These are phyloP conservation scores for Vulpes lagopus DNA, from an alignment of 2,113 vertebrate species.

Conservation along the genomic window DNA sequence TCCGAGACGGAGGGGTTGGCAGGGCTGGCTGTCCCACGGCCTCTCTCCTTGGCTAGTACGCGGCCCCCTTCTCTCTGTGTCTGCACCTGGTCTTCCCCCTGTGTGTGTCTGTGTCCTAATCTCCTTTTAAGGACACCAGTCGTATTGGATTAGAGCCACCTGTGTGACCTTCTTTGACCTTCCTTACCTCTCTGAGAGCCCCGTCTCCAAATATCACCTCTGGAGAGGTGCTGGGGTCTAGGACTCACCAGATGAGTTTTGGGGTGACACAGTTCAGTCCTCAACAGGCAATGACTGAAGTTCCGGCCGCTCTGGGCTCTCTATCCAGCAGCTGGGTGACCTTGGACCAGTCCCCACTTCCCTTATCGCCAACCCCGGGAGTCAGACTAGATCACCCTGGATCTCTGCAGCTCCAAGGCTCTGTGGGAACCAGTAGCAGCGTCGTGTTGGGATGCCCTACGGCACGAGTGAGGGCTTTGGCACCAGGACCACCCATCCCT, in stretches of 20 bases:
- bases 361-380: accelerated
- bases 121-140: not conserved
- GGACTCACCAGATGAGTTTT: accelerated
- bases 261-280: not conserved
- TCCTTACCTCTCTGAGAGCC: not conserved
- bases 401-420: not conserved
- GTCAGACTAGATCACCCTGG: not conserved
- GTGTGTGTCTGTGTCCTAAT: not conserved
- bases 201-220: not conserved
- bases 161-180: not conserved
- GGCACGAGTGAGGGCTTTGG: not conserved
- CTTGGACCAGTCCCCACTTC: accelerated
- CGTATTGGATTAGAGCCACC: not conserved
- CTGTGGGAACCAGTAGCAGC: not conserved
- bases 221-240: not conserved
- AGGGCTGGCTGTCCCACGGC: accelerated
- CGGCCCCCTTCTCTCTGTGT: not conserved
- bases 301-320: accelerated
- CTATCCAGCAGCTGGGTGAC: accelerated
- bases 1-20: accelerated
- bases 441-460: not conserved
- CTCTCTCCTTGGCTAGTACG: not conserved
- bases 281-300: accelerated
- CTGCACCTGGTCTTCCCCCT: accelerated
- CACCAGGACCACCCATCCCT: not conserved